Conservation (phyloP, 23 tunicate species). For the Trididemnum nubilum region DNA sequence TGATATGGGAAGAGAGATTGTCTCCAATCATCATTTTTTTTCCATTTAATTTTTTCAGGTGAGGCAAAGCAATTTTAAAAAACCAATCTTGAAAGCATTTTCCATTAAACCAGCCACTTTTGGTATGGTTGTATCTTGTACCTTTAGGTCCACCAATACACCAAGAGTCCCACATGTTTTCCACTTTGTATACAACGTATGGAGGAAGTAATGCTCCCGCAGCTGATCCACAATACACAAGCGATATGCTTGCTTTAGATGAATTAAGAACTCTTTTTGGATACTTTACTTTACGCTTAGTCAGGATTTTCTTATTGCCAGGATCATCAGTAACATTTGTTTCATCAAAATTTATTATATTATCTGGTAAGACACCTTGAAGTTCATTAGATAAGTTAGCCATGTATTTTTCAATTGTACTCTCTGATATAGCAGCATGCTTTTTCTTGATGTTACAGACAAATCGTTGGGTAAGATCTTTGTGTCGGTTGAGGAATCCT, state of each 20-base stretch:
- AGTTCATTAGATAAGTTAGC: neutral
- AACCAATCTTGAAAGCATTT: slow-evolving; percentile 31
- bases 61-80: slow-evolving; percentile 5
- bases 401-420: neutral
- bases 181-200: slow-evolving; percentile 29
- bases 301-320: slow-evolving; percentile 22
- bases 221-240: slow-evolving; percentile 34
- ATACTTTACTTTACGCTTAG: slow-evolving; percentile 13
- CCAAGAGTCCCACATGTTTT: slow-evolving; percentile 31
- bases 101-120: slow-evolving; percentile 37
- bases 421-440: slow-evolving; percentile 2
- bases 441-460: slow-evolving; percentile 15
- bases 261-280: slow-evolving; percentile 21
- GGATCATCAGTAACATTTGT: slow-evolving; percentile 28
- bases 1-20: slow-evolving; percentile 21
- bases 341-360: slow-evolving; percentile 20
- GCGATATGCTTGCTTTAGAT: slow-evolving; percentile 1
- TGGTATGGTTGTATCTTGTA: slow-evolving; percentile 14
- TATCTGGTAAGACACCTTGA: neutral
- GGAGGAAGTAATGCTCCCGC: slow-evolving; percentile 13
- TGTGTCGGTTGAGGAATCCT: neutral
- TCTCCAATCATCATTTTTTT: slow-evolving; percentile 35
- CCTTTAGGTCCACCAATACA: slow-evolving; percentile 26
- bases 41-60: slow-evolving; percentile 21
- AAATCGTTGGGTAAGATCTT: slow-evolving; percentile 5